Evolutionary conservation across 2,888 invertebrate genomes (phyloP), one percentile per base, ranked within the genome.

Genomic region (Eristalinus sepulchralis): DNA sequence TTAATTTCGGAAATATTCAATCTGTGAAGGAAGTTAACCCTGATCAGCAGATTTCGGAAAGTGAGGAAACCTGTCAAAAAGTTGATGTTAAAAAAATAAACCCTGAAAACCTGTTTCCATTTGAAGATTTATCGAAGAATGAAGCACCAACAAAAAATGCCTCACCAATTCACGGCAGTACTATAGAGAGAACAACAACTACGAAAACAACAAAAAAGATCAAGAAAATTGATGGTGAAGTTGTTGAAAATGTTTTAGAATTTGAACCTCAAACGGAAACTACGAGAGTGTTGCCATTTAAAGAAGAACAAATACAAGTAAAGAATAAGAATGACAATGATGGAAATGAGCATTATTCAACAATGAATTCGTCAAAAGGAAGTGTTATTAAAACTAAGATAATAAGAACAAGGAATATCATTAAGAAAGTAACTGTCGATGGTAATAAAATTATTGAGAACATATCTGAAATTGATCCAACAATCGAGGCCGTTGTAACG

Each of bases 381-480:
- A 20, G 24, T n/a, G 34, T 22, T 39, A 24, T 20, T 11, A 39
- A 31, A n/a, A 66, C 63, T 1, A 63, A 24, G 1, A 63, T 83
- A 0, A 10, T 87, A 13, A 85, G 77, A 83, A 91, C 33, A 13
- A 66, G 5, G 36, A 59, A 36, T 36, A 59, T 59, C 8, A 27
- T 36, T n/a, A 36, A 27, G 9, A 76, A 8, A 20, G 47, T 66
- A 59, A 67, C 13, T 11, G 24, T 66, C 10, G 70, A 81, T 20
- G 62, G 87, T 86, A 93, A 67, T 90, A 91, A 89, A 92, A 92
- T 88, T 89, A 89, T n/a, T 86, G 88, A 62, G 89, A 90, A 83
- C 72, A 89, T 47, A 63, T 22, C 5, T 83, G 66, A 78, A 82
- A 88, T 75, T 72, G 88, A 77, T 70, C 80, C 24, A 66, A 83